Conservation (phyloP, 2,797 vertebrate genomes). For the Dendrocincla fuliginosa region DNA sequence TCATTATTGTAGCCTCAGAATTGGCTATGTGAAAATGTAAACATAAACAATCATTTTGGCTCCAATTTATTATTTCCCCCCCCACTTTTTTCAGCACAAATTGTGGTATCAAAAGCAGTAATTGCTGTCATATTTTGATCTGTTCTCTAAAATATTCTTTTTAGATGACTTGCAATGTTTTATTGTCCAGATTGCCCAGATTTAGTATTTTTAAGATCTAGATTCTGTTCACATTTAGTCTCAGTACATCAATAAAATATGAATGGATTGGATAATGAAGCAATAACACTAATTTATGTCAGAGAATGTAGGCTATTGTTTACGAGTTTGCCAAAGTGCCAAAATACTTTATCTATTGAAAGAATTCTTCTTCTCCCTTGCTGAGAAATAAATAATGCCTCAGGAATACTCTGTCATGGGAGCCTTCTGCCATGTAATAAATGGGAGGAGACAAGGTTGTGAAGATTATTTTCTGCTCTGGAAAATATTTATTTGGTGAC, state of each 20-base stretch:
- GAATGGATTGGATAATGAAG: constrained; percentile 68
- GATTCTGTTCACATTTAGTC: constrained; percentile 62
- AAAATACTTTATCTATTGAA: constrained; percentile 9
- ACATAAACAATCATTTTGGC: not conserved
- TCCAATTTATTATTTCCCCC: not conserved
- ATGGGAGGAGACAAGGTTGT: not conserved
- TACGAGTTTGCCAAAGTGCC: constrained; percentile 25
- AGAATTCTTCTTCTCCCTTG: constrained; percentile 12
- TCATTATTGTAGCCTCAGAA: not conserved
- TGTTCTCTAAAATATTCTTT: constrained; percentile 44
- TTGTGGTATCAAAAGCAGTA: constrained; percentile 34
- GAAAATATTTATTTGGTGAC: not conserved
- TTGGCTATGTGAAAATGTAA: not conserved
- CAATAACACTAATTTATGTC: constrained; percentile 63
- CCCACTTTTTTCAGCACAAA: not conserved
- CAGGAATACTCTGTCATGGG: not conserved
- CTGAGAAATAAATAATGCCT: constrained; percentile 3
- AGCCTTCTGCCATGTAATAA: not conserved
- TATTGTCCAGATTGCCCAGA: constrained; percentile 44
- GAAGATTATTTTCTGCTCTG: not conserved
- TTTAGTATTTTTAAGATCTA: constrained; percentile 57
- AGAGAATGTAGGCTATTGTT: constrained; percentile 54
- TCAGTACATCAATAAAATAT: constrained; percentile 66
- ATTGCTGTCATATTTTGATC: constrained; percentile 50
- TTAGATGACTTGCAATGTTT: constrained; percentile 46